Evolutionary conservation across 2,797 vertebrate genomes (phyloP).

Genomic region (Percopsis omiscomaycus): DNA sequence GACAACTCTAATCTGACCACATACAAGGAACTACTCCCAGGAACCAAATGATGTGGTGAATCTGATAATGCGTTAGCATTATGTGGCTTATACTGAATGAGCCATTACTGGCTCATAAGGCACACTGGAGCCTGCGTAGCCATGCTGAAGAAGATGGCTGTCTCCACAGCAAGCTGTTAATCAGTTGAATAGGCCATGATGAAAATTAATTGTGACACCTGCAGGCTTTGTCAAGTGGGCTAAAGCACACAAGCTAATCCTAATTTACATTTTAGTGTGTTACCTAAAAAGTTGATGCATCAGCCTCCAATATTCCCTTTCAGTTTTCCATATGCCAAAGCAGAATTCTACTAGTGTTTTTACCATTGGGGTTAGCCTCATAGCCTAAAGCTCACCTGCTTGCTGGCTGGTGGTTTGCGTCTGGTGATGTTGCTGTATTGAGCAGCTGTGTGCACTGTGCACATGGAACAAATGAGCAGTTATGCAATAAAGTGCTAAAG

Average conservation of each 20-base stretch:
- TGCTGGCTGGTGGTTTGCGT: constrained; percentile 6
- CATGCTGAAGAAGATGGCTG: constrained; percentile 45
- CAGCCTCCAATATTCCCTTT: neutral
- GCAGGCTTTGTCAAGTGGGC: constrained; percentile 19
- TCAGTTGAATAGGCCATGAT: constrained; percentile 53
- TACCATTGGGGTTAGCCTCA: constrained; percentile 6
- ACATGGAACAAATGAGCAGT: constrained; percentile 52
- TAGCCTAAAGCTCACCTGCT: constrained; percentile 14
- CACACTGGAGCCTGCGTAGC: constrained; percentile 42
- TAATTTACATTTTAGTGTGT: constrained; percentile 36
- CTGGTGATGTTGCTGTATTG: constrained; percentile 24
- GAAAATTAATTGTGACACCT: constrained; percentile 47
- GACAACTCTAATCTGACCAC: too few relatives aligned
- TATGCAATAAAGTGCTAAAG: constrained; percentile 67
- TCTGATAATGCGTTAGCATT: constrained; percentile 39
- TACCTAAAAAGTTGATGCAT: constrained; percentile 19
- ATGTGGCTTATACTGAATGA: constrained; percentile 42
- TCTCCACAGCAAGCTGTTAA: constrained; percentile 51
- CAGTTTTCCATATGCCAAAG: constrained; percentile 7
- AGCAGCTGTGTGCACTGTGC: constrained; percentile 36
- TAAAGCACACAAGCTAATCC: constrained; percentile 33
- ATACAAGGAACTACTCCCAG: too few relatives aligned
- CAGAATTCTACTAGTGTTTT: neutral
- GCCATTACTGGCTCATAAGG: constrained; percentile 45
- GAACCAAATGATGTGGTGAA: too few relatives aligned